These are phyloP conservation scores for Zaprionus tsacasi DNA, from an alignment of 1,140 invertebrate genomes.

Conservation along the genomic window DNA sequence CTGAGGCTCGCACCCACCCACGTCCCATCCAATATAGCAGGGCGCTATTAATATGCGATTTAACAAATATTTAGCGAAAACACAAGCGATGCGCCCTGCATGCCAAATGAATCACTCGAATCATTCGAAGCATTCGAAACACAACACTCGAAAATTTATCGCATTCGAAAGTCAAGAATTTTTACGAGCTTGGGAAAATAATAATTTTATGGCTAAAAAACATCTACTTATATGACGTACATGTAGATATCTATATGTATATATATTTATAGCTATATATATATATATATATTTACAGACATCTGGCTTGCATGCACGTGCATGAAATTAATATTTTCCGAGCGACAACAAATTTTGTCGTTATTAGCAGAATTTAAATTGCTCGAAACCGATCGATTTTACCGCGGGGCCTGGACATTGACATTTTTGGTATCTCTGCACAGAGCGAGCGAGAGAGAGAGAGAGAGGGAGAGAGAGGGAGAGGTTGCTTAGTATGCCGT, in stretches of 20 bases:
- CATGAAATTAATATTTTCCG: constrained; percentile 73
- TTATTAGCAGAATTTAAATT: constrained; percentile 83
- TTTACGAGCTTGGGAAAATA: constrained; percentile 83
- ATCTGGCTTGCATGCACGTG: constrained; percentile 57
- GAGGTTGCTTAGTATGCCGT: constrained; percentile 71
- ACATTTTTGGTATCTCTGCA: constrained; percentile 66
- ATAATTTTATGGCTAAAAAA: constrained; percentile 78
- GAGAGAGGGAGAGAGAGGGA: constrained; percentile 17
- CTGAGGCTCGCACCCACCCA: constrained; percentile 29
- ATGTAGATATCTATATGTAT: not conserved
- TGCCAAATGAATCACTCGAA: constrained; percentile 58
- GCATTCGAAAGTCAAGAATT: constrained; percentile 78
- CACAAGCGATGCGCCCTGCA: constrained; percentile 57
- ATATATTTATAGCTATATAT: not conserved
- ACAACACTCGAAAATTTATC: constrained; percentile 58
- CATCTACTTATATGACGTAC: not conserved
- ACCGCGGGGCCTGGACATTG: constrained; percentile 54
- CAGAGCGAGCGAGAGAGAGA: too few species aligned
- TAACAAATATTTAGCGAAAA: constrained; percentile 83
- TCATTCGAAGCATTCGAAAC: constrained; percentile 5
- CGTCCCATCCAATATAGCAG: constrained; percentile 66
- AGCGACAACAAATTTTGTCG: constrained; percentile 62
- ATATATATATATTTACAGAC: not conserved
- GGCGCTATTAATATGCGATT: constrained; percentile 82
- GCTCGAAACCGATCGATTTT: constrained; percentile 69